Conservation (phyloP, 2,113 vertebrate species). For the Hyperopisus bebe region DNA sequence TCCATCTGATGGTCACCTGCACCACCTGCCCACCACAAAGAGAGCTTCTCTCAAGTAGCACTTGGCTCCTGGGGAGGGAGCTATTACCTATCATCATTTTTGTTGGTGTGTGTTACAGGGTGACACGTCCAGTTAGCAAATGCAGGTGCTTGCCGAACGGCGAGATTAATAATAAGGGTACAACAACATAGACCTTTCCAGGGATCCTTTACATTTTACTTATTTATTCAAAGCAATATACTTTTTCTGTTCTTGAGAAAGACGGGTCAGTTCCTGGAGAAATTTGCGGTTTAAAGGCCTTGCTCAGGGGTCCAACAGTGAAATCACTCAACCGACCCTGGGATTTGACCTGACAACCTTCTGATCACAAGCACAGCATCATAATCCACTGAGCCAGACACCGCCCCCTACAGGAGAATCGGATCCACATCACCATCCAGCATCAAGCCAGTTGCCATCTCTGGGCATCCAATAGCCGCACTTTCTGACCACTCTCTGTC, state of each 20-base stretch:
- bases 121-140: background rate
- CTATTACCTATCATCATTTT: background rate
- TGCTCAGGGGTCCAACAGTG: background rate
- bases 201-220: background rate
- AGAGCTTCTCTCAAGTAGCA: background rate
- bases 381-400: background rate
- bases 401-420: background rate
- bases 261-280: background rate
- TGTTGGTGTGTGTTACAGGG: too few species aligned
- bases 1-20: background rate
- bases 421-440: background rate
- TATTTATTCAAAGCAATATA: background rate
- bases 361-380: background rate
- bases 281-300: background rate
- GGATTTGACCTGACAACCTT: background rate
- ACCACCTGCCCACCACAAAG: background rate
- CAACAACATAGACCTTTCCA: background rate
- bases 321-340: background rate
- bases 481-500: background rate
- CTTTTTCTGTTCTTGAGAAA: background rate
- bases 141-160: background rate
- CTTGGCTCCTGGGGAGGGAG: background rate
- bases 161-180: background rate
- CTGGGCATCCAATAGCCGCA: background rate
- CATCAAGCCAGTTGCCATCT: background rate